Evolutionary conservation across 2,888 invertebrate genomes (phyloP), one percentile per base, ranked within the genome.

Genomic region (Patella caerulea): DNA sequence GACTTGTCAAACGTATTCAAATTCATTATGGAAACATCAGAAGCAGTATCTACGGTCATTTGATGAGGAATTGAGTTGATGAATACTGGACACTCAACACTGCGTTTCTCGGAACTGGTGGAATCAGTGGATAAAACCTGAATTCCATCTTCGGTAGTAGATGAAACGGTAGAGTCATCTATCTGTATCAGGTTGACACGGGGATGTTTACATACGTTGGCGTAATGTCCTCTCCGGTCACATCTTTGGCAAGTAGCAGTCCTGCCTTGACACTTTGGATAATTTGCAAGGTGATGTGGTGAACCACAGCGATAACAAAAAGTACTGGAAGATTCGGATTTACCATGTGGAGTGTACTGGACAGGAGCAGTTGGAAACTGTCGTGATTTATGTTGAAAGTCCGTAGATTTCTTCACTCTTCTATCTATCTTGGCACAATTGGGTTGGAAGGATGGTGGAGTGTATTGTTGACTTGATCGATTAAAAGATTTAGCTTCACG

Each of bases 251-350:
- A 59, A 17, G 17, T n/a, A 9, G 15, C 59, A 59, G 59, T 59
- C 19, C n/a, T 11, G 9, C n/a, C 59, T 59, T 4, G 17, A 59
- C 59, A 59, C 17, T 59, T 59, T 17, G 9, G 17, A n/a, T 17
- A 59, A 59, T 59, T 59, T 17, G 59, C 59, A 59, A 59, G 15
- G 19, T 59, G 59, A n/a, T 19, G 17, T 59, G 17, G 17, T 0
- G 59, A 59, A n/a, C 59, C 59, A 59, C 59, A 59, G 17, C 59
- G 59, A 59, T n/a, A 59, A 59, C 59, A 59, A n/a, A n/a, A n/a
- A n/a, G 19, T n/a, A 59, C 19, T 59, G 19, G 17, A 9, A 9
- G 59, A 59, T n/a, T 59, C 19, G 19, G 1, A n/a, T n/a, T 17
- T 14, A 59, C 59, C 19, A 14, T 12, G 17, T 59, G 3, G 17